phyloP scores from a whole-genome alignment of 2,797 vertebrate genomes.

The Diplodus sargus region DNA sequence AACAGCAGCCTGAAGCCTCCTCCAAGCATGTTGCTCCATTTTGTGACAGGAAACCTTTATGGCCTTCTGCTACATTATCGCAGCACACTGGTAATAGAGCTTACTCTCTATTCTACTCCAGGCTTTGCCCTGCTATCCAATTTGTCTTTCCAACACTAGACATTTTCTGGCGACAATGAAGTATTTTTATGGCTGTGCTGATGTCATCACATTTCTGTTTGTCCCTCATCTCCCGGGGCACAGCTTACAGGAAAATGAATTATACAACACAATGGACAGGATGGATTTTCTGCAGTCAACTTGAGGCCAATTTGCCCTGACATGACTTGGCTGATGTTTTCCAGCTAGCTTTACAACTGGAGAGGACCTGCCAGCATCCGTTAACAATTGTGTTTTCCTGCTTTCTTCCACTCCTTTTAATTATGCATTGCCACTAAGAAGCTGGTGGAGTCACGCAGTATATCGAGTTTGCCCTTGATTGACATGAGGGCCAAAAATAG shows the following conservation, averaged over 20 bases:
- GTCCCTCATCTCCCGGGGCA: slow-evolving; percentile 64
- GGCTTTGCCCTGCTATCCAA: slow-evolving; percentile 58
- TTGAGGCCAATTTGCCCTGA: slow-evolving; percentile 60
- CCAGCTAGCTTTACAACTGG: slow-evolving; percentile 35
- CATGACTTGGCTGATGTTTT: slow-evolving; percentile 64
- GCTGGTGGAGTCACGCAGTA: slow-evolving; percentile 30
- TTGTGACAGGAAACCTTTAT: slow-evolving; percentile 71
- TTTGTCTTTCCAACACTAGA: slow-evolving; percentile 60
- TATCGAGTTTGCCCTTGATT: slow-evolving; percentile 45
- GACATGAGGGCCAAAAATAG: slow-evolving; percentile 53
- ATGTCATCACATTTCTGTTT: slow-evolving; percentile 77
- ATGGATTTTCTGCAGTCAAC: slow-evolving; percentile 65
- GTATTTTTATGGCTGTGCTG: slow-evolving; percentile 70
- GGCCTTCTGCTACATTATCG: slow-evolving; percentile 62
- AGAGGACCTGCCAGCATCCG: slow-evolving; percentile 43
- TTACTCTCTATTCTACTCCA: slow-evolving; percentile 65
- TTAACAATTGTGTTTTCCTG: slow-evolving; percentile 40
- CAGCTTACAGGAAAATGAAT: slow-evolving; percentile 67
- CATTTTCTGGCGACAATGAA: slow-evolving; percentile 67
- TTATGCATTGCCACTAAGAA: slow-evolving; percentile 61
- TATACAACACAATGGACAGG: slow-evolving; percentile 69
- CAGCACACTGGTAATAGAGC: slow-evolving; percentile 50
- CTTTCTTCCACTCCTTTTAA: slow-evolving; percentile 54
- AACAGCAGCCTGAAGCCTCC: slow-evolving; percentile 66
- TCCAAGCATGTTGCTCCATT: slow-evolving; percentile 68